phyloP scores from a whole-genome alignment of 1,140 invertebrate genomes.

The Lepidotrigona ventralis region DNA sequence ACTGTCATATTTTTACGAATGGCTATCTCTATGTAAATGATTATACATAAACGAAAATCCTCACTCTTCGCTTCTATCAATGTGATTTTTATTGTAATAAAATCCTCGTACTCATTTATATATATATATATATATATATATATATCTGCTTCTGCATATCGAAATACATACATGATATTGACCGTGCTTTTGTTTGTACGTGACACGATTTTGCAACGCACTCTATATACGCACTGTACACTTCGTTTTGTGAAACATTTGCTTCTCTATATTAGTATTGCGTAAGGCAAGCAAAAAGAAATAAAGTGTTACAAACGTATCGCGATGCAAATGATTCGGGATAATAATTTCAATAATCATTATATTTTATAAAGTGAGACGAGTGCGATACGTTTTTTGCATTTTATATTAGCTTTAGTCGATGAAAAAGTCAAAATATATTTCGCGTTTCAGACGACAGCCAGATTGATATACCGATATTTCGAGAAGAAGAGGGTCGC shows the following conservation, averaged over 20 bases:
- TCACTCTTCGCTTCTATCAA: background rate
- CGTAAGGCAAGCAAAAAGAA: background rate
- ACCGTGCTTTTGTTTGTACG: background rate
- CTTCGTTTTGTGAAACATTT: background rate
- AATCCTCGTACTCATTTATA: slow-evolving; percentile 4
- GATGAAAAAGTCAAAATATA: background rate
- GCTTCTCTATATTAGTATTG: background rate
- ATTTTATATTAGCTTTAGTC: too few species aligned
- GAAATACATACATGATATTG: background rate
- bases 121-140: too few species aligned
- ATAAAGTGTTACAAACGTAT: background rate
- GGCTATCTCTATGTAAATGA: slow-evolving; percentile 4
- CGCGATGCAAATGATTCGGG: background rate
- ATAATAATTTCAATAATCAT: background rate
- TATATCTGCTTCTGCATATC: background rate
- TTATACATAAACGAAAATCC: background rate
- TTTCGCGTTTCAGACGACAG: slow-evolving; percentile 78
- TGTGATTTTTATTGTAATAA: background rate
- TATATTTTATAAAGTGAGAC: background rate
- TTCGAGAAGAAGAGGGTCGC: slow-evolving; percentile 89
- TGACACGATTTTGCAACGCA: slow-evolving; percentile 5
- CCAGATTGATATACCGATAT: slow-evolving; percentile 86
- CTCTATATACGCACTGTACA: background rate
- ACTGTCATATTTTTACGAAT: slow-evolving; percentile 20
- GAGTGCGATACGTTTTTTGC: background rate